Conservation (phyloP, 2,113 vertebrate species). For the Noctilio leporinus region DNA sequence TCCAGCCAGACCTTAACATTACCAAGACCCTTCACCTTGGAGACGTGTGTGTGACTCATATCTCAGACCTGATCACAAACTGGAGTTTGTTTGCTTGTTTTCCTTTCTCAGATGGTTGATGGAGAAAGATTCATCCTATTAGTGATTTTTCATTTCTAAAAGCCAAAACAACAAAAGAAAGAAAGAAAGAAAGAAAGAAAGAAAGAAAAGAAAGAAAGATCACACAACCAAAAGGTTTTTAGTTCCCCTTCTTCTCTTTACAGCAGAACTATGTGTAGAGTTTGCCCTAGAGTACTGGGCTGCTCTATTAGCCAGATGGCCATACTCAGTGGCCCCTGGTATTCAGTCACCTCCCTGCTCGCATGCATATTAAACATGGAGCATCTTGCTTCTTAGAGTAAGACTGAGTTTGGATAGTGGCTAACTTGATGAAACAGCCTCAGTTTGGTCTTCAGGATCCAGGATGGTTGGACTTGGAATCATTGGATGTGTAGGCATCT, state of each 20-base stretch:
- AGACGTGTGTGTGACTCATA: not conserved
- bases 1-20: not conserved
- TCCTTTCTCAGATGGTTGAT: not conserved
- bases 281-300: not conserved
- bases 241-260: constrained; percentile 11
- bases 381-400: not conserved
- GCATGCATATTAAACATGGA: not conserved
- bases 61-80: not conserved
- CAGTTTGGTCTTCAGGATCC: not conserved
- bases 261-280: not conserved
- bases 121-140: not conserved
- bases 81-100: not conserved
- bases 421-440: not conserved
- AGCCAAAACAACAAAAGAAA: too few species aligned
- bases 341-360: not conserved
- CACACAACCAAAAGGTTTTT: not conserved
- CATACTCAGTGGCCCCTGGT: not conserved
- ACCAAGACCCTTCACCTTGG: not conserved
- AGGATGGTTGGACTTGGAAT: not conserved
- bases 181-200: too few species aligned
- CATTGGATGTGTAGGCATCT: not conserved
- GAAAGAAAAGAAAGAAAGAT: too few species aligned
- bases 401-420: not conserved
- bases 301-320: not conserved
- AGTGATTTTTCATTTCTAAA: constrained; percentile 6